phyloP scores from a whole-genome alignment of 1,140 invertebrate genomes.

The Drosophila nebulosa region DNA sequence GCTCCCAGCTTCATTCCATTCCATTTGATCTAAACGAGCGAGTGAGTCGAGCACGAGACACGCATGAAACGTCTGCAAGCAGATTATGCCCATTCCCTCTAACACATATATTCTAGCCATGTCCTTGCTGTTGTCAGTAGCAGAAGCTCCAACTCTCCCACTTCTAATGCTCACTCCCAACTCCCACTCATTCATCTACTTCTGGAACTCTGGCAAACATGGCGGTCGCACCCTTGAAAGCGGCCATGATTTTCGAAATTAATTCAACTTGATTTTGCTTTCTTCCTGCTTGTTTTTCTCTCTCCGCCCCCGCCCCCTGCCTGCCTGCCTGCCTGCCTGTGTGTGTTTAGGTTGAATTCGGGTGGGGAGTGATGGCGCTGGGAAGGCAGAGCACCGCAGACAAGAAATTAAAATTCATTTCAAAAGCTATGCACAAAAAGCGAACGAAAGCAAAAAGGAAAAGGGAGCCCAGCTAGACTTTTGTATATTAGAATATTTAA shows the following conservation, averaged over 20 bases:
- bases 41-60: constrained; percentile 54
- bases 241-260: constrained; percentile 80
- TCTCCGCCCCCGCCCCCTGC: too few species aligned
- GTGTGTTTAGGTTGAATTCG: neutral
- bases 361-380: neutral
- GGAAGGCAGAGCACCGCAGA: constrained; percentile 51
- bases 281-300: constrained; percentile 68
- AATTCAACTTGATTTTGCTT: constrained; percentile 80
- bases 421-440: constrained; percentile 32
- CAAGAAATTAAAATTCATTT: constrained; percentile 80
- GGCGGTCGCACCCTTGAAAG: constrained; percentile 45
- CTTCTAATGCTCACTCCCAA: neutral
- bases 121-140: constrained; percentile 68
- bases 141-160: constrained; percentile 32
- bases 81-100: constrained; percentile 56
- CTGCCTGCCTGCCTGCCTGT: too few species aligned
- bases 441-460: neutral
- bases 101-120: constrained; percentile 19
- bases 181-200: neutral
- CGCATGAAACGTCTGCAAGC: constrained; percentile 72
- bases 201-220: constrained; percentile 17
- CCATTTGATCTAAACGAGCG: neutral
- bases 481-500: constrained; percentile 66
- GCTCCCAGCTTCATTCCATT: neutral
- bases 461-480: constrained; percentile 5